Evolutionary conservation across 1,140 invertebrate species (phyloP).

Genomic region (Trichonephila inaurata): DNA sequence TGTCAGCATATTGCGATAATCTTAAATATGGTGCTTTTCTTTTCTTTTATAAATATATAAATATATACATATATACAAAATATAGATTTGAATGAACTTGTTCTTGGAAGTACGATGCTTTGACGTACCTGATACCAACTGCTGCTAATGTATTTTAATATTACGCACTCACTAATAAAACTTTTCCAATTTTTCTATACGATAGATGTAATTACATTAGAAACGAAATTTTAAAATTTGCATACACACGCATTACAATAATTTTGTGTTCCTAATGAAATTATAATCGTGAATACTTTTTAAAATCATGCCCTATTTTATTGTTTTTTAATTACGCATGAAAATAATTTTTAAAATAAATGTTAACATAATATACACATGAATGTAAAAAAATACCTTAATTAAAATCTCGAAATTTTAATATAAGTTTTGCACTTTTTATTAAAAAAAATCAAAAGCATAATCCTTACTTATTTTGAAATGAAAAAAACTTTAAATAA

Average conservation of each 20-base stretch:
- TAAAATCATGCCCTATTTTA: no score
- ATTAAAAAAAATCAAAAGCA: no score
- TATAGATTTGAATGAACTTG: conserved; percentile 62
- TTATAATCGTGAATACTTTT: no score
- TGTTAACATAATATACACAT: no score
- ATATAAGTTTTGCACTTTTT: no score
- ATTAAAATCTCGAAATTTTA: no score
- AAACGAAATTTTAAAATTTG: conserved; percentile 43
- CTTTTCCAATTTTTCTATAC: conserved; percentile 45
- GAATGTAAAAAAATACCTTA: no score
- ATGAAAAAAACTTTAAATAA: no score
- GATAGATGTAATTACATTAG: conserved; percentile 31
- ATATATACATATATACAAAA: conserved; percentile 57
- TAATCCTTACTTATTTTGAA: no score
- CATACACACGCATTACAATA: not conserved
- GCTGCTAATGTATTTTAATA: conserved; percentile 65
- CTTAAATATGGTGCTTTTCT: conserved; percentile 70
- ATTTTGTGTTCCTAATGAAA: no score
- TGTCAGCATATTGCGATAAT: conserved; percentile 56
- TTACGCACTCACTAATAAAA: conserved; percentile 30
- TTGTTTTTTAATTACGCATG: no score
- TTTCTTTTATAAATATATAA: conserved; percentile 58
- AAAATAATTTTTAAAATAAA: no score
- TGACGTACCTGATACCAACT: conserved; percentile 56
- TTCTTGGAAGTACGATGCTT: conserved; percentile 18